phyloP scores from a whole-genome alignment of 2,888 invertebrate genomes.

The Caenorhabditis becei region DNA sequence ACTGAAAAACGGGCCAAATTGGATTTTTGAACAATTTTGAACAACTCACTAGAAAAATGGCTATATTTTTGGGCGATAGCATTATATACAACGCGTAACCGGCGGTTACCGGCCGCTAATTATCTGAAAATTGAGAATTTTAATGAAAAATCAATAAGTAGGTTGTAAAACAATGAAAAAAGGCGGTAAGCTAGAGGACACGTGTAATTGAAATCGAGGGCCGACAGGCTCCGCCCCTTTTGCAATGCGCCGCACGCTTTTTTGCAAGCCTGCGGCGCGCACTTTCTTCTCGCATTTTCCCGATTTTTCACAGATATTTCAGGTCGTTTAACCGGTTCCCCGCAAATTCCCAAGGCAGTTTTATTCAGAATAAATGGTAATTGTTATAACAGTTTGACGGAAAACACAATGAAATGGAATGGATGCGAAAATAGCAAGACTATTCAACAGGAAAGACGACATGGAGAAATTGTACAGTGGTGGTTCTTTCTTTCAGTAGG shows the following conservation, averaged over 20 bases:
- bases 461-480: not conserved
- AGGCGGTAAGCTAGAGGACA: constrained; percentile 30
- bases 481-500: constrained; percentile 2
- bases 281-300: constrained; percentile 1
- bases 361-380: constrained; percentile 2
- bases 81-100: constrained; percentile 39
- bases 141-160: constrained; percentile 16
- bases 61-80: constrained; percentile 31
- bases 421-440: not conserved
- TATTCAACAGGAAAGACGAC: constrained; percentile 8
- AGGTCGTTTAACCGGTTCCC: no score
- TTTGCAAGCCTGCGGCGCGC: not conserved
- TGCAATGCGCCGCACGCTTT: constrained; percentile 22
- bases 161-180: constrained; percentile 23
- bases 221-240: constrained; percentile 39
- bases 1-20: constrained; percentile 23
- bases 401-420: no score
- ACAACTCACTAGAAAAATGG: constrained; percentile 48
- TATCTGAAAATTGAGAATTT: constrained; percentile 26
- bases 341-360: not conserved
- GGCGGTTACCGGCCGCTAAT: constrained; percentile 48
- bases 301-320: no score
- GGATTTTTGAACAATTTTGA: not conserved
- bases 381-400: not conserved
- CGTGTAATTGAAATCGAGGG: constrained; percentile 40